Conservation (phyloP, 2,113 vertebrate genomes). For the Tretioscincus oriximinensis region DNA sequence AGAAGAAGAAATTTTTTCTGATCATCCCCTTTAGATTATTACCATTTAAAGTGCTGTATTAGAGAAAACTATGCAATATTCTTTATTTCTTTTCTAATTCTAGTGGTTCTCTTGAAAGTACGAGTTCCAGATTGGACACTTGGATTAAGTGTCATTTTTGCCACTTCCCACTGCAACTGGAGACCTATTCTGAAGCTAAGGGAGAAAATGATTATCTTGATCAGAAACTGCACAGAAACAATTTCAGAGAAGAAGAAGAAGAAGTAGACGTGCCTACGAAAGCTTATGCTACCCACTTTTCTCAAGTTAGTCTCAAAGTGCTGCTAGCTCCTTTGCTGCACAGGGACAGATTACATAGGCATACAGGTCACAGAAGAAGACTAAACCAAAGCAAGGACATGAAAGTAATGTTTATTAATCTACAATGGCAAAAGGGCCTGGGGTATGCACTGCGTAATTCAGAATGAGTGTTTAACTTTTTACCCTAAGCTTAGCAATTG, state of each 20-base stretch:
- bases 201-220: neutral
- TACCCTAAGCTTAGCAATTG: neutral
- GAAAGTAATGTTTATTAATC: too few species aligned
- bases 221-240: neutral
- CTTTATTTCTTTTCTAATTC: neutral
- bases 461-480: neutral
- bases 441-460: too few species aligned
- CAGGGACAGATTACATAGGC: neutral
- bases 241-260: too few species aligned
- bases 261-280: too few species aligned
- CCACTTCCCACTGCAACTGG: too few species aligned
- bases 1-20: neutral
- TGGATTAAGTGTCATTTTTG: neutral
- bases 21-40: neutral
- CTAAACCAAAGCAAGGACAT: neutral
- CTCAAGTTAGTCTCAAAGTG: too few species aligned
- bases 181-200: neutral
- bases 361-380: neutral
- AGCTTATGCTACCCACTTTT: too few species aligned
- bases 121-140: neutral
- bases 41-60: neutral
- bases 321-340: too few species aligned
- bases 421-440: neutral
- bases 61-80: neutral
- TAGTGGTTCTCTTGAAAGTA: neutral